These are phyloP conservation scores for Sycophila sp. DNA, from an alignment of 1,140 invertebrate species.

Conservation along the genomic window DNA sequence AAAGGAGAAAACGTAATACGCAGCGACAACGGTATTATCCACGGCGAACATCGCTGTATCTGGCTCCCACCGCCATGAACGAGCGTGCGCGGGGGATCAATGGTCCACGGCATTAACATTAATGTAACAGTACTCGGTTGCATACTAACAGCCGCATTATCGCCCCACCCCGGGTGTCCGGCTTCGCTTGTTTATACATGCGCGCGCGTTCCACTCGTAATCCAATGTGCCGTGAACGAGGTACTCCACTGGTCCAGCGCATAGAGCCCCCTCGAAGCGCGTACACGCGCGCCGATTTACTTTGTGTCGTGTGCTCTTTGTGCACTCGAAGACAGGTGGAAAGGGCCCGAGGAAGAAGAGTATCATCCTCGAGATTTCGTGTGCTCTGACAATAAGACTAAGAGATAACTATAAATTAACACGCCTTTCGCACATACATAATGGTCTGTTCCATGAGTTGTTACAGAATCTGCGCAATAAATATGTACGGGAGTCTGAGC, in stretches of 20 bases:
- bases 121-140: conserved; percentile 56
- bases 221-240: conserved; percentile 44
- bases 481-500: too few relatives aligned
- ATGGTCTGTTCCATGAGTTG: too few relatives aligned
- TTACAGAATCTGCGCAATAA: too few relatives aligned
- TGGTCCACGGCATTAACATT: conserved; percentile 56
- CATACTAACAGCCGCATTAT: conserved; percentile 61
- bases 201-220: conserved; percentile 44
- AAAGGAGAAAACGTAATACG: neutral
- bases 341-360: neutral
- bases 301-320: neutral
- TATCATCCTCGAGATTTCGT: neutral
- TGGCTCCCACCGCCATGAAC: too few relatives aligned
- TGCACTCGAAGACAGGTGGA: conserved; percentile 6
- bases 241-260: too few relatives aligned
- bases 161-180: conserved; percentile 41
- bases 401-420: too few relatives aligned
- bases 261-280: too few relatives aligned
- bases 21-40: neutral
- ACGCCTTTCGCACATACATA: too few relatives aligned
- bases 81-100: conserved; percentile 50
- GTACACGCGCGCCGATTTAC: neutral
- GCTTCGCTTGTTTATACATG: conserved; percentile 40
- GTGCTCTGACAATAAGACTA: neutral
- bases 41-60: neutral